Base-by-base conservation (phyloP, 37 sponge, comb jelly and placozoan species). In the Agelas oroides region DNA sequence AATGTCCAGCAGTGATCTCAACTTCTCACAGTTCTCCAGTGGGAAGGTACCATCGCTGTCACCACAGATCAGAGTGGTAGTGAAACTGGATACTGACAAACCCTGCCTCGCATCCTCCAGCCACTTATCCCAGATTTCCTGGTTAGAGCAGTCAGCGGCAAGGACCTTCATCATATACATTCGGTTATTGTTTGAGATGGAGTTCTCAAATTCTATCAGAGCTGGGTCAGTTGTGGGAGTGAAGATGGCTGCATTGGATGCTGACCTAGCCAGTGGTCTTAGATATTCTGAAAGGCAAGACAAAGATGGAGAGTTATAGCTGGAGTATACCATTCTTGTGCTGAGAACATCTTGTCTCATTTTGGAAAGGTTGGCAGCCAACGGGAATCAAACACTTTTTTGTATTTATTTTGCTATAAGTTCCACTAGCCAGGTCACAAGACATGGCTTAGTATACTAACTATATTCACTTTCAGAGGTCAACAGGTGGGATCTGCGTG, bases 161-260 rank as follows among this genome's bases (percentile, higher is more conserved):
- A 89, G 23, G 30, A 84, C 84, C 53, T 83, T 81, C 92, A 92
- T 92, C 73, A 87, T 36, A 71, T 77, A 92, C 92, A 92, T 92
- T 25, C 78, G 71, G 34, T 92, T 92, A 58, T 28, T 58, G 23
- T 69, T n/a, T 27, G 84, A 58, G 24, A 87, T 87, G 53, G 54
- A 34, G 68, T 92, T 92, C 68, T 92, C 92, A 70, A 82, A 87
- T 20, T 13, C 31, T 27, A 92, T 87, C 20, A 92, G 56, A 20
- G 59, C 73, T 12, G 92, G 88, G 56, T 82, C 71, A 27, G 92
- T 87, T 2, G 55, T 15, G 32, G 88, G 88, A 39, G 88, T 55
- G 57, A 92, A 92, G 27, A 92, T 21, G 60, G 73, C 75, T 20
- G 83, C 84, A 63, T 92, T 92, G 53, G 84, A 82, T 21, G 84